Conservation (phyloP, 2,113 vertebrate genomes). For the Porphyrio hochstetteri region DNA sequence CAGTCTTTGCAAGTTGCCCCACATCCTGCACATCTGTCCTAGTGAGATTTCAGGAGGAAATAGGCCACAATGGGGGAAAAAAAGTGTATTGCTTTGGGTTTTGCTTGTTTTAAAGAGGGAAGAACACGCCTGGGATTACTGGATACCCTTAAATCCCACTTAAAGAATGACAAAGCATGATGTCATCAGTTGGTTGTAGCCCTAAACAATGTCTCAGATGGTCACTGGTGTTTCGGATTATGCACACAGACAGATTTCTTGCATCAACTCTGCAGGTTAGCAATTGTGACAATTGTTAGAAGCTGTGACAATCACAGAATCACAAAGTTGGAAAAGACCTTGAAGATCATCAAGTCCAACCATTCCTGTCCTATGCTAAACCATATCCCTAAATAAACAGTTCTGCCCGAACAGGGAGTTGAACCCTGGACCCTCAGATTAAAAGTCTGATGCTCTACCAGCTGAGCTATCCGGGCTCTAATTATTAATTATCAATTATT, state of each 20-base stretch:
- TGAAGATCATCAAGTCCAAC: too few species aligned
- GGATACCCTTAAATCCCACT: background rate
- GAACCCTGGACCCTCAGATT: too few species aligned
- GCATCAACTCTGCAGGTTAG: background rate
- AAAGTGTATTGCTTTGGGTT: background rate
- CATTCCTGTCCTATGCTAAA: too few species aligned
- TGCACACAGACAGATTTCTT: background rate
- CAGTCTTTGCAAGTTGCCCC: background rate
- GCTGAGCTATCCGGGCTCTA: too few species aligned
- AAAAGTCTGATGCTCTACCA: too few species aligned
- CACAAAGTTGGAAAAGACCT: too few species aligned
- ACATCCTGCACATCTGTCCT: background rate
- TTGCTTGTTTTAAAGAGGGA: background rate
- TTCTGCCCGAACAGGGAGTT: too few species aligned
- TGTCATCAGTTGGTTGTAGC: background rate
- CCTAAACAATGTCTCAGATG: background rate
- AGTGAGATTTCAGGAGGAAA: background rate
- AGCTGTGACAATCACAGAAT: background rate
- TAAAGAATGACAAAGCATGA: background rate
- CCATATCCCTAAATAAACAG: too few species aligned
- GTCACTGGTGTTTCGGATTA: background rate
- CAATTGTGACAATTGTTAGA: too few species aligned
- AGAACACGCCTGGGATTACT: background rate
- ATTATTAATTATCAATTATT: too few species aligned
- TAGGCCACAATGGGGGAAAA: background rate